Percentiles rank a stretch among this genome's conserved stretches.
These are phyloP conservation scores for Eudyptes chrysolophus DNA, from an alignment of 2,113 vertebrate genomes.

Conservation along the genomic window DNA sequence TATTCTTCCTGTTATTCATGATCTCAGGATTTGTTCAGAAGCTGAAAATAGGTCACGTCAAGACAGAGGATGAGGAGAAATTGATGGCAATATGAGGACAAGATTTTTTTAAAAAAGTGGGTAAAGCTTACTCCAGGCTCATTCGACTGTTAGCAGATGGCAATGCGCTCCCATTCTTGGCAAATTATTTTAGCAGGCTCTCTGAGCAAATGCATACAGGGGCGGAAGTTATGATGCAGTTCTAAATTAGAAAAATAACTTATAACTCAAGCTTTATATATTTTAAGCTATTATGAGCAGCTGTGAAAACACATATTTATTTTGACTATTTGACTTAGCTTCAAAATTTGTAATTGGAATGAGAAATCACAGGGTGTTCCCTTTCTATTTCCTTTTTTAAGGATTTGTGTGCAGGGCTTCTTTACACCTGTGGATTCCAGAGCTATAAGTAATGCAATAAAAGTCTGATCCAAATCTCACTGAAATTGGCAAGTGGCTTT, in stretches of 20 bases:
- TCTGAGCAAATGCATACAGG: slow-evolving; percentile 12
- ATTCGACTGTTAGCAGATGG: slow-evolving; percentile 7
- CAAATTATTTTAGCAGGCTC: slow-evolving; percentile 25
- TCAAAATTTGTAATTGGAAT: slow-evolving; percentile 36
- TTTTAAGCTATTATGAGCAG: slow-evolving; percentile 49
- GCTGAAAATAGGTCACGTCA: background rate
- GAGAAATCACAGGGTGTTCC: slow-evolving; percentile 43
- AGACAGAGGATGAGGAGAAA: background rate
- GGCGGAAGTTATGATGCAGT: slow-evolving; percentile 59
- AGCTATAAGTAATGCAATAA: slow-evolving; percentile 44
- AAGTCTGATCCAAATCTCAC: background rate
- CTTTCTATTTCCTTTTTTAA: slow-evolving; percentile 12
- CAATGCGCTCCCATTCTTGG: background rate
- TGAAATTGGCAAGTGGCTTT: background rate
- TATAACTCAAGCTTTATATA: slow-evolving; percentile 27
- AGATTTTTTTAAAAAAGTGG: background rate
- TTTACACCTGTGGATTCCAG: slow-evolving; percentile 53
- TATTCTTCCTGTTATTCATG: background rate
- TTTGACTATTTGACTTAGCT: slow-evolving; percentile 49
- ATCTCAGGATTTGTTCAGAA: background rate
- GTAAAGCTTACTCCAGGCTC: background rate
- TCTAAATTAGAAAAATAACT: slow-evolving; percentile 41
- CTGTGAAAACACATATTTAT: slow-evolving; percentile 65
- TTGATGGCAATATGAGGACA: background rate
- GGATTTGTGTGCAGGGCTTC: background rate